Evolutionary conservation across 2,888 invertebrate genomes (phyloP).

Genomic region (Noctua janthe): DNA sequence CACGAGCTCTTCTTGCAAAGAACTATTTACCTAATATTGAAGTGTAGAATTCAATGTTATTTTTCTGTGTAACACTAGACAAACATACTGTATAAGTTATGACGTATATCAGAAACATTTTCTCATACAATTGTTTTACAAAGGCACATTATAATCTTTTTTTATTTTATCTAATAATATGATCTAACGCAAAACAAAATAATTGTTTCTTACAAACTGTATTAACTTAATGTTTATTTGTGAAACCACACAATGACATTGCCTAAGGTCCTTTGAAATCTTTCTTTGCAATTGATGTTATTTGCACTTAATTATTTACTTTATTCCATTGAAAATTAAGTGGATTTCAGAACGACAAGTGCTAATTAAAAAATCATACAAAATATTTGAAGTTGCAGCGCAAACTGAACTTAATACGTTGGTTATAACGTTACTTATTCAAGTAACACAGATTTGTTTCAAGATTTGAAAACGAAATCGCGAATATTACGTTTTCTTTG

Average conservation of each 20-base stretch:
- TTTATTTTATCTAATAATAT: not conserved
- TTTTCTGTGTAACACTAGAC: not conserved
- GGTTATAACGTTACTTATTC: not conserved
- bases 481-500: not conserved
- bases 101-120: not conserved
- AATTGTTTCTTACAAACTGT: not conserved
- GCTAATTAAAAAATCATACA: not conserved
- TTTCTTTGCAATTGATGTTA: not conserved
- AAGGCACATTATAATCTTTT: not conserved
- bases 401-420: not conserved
- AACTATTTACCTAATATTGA: not conserved
- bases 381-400: not conserved
- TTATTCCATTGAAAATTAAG: not conserved
- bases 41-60: not conserved
- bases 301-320: not conserved
- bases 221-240: not conserved
- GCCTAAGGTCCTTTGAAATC: not conserved
- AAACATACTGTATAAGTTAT: constrained; percentile 11
- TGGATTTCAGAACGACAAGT: not conserved
- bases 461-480: not conserved
- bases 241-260: not conserved
- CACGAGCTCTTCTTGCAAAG: too few species aligned
- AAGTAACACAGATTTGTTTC: not conserved
- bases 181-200: not conserved
- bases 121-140: constrained; percentile 1